Conservation (phyloP, 2,113 vertebrate species). For the Hucho hucho region DNA sequence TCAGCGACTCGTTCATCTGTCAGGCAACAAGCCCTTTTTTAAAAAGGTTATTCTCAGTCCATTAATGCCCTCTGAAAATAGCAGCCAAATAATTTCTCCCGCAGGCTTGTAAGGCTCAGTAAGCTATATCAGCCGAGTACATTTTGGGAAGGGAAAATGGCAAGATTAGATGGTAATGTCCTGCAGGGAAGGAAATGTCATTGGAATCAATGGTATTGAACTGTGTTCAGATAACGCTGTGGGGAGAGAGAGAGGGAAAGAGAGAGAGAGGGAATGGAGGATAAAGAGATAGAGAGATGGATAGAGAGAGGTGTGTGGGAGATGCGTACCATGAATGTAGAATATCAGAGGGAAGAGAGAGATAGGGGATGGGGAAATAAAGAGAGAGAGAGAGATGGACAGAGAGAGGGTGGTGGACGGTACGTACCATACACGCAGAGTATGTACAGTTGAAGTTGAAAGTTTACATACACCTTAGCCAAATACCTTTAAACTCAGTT, state of each 20-base stretch:
- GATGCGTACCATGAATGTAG: background rate
- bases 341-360: background rate
- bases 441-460: too few relatives aligned
- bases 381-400: background rate
- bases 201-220: constrained; percentile 53
- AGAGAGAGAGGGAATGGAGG: background rate
- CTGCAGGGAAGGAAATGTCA: constrained; percentile 58
- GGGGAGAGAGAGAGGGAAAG: background rate
- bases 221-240: constrained; percentile 49
- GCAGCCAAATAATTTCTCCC: constrained; percentile 58
- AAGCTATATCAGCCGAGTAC: constrained; percentile 52
- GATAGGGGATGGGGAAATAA: background rate
- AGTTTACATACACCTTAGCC: too few relatives aligned
- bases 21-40: constrained; percentile 28
- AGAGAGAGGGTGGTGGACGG: background rate
- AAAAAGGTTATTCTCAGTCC: constrained; percentile 43
- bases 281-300: background rate
- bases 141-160: constrained; percentile 60
- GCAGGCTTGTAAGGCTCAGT: constrained; percentile 47
- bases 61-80: constrained; percentile 46
- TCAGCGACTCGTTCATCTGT: constrained; percentile 40
- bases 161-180: constrained; percentile 60
- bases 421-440: background rate
- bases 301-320: background rate
- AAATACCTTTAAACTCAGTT: too few relatives aligned